Evolutionary conservation across 2,888 invertebrate genomes (phyloP).

Genomic region (Dendrolimus pini): DNA sequence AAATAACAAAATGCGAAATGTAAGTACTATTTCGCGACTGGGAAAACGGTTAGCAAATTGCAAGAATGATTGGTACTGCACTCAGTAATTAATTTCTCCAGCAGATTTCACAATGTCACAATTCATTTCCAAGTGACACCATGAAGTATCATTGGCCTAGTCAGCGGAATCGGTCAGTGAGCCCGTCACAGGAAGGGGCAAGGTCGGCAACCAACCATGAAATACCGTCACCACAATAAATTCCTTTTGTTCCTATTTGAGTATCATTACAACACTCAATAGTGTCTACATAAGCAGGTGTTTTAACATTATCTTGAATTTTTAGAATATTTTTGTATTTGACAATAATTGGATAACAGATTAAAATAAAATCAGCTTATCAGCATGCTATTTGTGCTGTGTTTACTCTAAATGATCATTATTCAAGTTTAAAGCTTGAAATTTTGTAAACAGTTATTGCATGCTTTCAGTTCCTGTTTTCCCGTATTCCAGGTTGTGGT

Average conservation of each 20-base stretch:
- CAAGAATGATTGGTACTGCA: background rate
- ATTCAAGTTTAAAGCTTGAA: too few species aligned
- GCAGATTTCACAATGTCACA: background rate
- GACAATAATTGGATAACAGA: background rate
- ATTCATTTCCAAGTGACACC: background rate
- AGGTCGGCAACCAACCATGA: conserved; percentile 70
- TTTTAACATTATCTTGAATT: too few species aligned
- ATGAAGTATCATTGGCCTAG: conserved; percentile 15
- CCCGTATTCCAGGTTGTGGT: too few species aligned
- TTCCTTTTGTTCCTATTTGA: background rate
- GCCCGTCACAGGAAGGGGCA: conserved; percentile 61
- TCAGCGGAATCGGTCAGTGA: conserved; percentile 29
- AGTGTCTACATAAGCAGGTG: conserved; percentile 1
- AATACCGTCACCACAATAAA: conserved; percentile 47
- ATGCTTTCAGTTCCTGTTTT: too few species aligned
- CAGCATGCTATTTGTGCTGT: background rate
- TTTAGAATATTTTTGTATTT: too few species aligned
- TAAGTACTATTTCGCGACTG: too few species aligned
- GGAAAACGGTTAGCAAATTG: too few species aligned
- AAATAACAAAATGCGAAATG: too few species aligned
- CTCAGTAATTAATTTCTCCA: background rate
- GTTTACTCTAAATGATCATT: background rate
- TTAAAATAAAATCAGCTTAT: background rate
- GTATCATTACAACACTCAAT: background rate
- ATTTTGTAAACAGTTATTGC: too few species aligned